These are phyloP conservation scores for Megalurothrips usitatus DNA, from an alignment of 2,888 invertebrate genomes.

Conservation along the genomic window DNA sequence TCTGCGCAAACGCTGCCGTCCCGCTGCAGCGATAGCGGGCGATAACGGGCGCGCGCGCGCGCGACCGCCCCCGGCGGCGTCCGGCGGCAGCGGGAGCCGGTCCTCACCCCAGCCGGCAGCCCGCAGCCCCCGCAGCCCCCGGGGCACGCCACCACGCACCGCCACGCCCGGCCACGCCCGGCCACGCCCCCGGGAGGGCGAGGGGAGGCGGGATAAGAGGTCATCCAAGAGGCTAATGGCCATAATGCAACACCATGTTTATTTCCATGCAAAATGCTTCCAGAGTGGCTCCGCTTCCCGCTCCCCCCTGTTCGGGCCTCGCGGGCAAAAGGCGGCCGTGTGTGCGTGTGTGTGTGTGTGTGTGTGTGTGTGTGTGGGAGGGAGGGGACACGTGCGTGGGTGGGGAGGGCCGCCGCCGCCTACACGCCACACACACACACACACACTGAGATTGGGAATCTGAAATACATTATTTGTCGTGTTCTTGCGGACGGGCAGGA, in stretches of 20 bases:
- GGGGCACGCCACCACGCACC: neutral
- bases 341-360: neutral
- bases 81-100: no score
- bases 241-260: conserved; percentile 26
- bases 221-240: conserved; percentile 13
- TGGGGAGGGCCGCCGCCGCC: neutral
- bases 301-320: neutral
- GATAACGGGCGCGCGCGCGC: no score
- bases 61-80: no score
- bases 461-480: no score
- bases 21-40: no score
- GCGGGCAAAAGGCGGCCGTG: neutral
- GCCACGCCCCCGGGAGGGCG: neutral
- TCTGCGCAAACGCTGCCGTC: no score
- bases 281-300: neutral
- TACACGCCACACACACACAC: no score
- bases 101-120: neutral
- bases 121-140: neutral
- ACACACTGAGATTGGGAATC: no score
- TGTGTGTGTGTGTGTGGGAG: neutral
- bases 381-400: neutral
- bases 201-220: neutral
- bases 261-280: conserved; percentile 22
- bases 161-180: neutral
- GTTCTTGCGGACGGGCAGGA: no score